Evolutionary conservation across 2,797 vertebrate species (phyloP).

Genomic region (Balearica regulorum): DNA sequence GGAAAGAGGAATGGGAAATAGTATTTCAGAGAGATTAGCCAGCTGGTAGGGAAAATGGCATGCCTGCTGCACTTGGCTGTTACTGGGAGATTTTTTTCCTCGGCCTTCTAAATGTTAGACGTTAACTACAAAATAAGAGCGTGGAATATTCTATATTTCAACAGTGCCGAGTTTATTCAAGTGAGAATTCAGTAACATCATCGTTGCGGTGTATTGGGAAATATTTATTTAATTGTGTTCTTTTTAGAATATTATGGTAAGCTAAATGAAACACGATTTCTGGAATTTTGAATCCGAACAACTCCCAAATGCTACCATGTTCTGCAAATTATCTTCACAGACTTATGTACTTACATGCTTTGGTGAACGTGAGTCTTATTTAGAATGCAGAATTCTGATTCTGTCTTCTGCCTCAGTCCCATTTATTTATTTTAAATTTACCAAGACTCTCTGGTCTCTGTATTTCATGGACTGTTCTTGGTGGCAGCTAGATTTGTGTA

Average conservation of each 20-base stretch:
- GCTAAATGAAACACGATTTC: not conserved
- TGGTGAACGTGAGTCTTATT: not conserved
- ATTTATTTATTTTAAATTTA: not conserved
- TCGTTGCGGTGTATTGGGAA: not conserved
- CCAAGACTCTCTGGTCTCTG: not conserved
- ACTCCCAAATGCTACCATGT: not conserved
- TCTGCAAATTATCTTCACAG: not conserved
- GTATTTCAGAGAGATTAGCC: not conserved
- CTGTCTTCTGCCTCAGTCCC: not conserved
- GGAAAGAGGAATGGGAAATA: not conserved
- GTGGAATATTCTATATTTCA: not conserved
- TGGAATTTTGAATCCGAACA: not conserved
- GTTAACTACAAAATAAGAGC: not conserved
- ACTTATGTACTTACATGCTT: accelerated
- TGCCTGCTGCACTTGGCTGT: not conserved
- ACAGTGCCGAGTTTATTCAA: not conserved
- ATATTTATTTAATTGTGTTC: not conserved
- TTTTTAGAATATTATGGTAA: not conserved
- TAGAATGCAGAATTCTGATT: not conserved
- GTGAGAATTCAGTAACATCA: not conserved
- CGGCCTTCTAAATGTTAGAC: not conserved
- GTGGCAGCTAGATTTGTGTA: not conserved
- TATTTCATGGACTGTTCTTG: not conserved
- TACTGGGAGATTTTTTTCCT: not conserved
- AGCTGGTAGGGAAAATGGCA: not conserved